phyloP scores from a whole-genome alignment of 2,888 invertebrate genomes.

The Troides oblongomaculatus region DNA sequence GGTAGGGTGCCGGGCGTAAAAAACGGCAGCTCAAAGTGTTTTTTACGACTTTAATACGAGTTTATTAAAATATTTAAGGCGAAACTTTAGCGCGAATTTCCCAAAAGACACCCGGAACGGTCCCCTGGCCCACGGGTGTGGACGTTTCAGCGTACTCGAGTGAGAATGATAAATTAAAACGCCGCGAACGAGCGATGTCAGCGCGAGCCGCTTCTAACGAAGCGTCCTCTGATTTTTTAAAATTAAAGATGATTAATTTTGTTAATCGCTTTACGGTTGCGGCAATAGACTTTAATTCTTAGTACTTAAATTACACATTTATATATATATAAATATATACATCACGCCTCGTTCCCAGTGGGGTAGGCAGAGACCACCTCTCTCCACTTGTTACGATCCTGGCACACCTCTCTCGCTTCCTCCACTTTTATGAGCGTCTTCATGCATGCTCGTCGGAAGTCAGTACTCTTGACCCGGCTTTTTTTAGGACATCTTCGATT shows the following conservation, averaged over 20 bases:
- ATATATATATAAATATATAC: too few relatives aligned
- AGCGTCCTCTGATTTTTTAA: slow-evolving; percentile 35
- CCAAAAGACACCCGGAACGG: slow-evolving; percentile 70
- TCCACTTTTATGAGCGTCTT: too few relatives aligned
- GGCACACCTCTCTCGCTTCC: too few relatives aligned
- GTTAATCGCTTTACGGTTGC: not conserved
- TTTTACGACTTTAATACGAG: slow-evolving; percentile 77
- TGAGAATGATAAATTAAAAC: slow-evolving; percentile 73
- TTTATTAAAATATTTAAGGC: slow-evolving; percentile 80
- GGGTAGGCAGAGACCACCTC: too few relatives aligned
- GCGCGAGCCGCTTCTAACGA: slow-evolving; percentile 52
- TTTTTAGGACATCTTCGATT: too few relatives aligned
- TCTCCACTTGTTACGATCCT: too few relatives aligned
- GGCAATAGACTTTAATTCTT: too few relatives aligned
- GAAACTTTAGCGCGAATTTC: slow-evolving; percentile 74
- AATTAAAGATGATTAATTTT: slow-evolving; percentile 27
- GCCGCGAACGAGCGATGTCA: slow-evolving; percentile 49
- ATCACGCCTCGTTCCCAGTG: too few relatives aligned
- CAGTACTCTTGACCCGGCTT: too few relatives aligned
- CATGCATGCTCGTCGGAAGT: too few relatives aligned
- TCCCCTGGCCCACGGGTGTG: slow-evolving; percentile 57
- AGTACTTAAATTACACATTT: too few relatives aligned
- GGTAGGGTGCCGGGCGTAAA: slow-evolving; percentile 60
- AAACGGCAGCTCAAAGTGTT: slow-evolving; percentile 74
- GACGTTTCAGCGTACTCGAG: slow-evolving; percentile 59